Base-by-base conservation (phyloP, 1,140 invertebrate species). In the Asobara japonica region DNA sequence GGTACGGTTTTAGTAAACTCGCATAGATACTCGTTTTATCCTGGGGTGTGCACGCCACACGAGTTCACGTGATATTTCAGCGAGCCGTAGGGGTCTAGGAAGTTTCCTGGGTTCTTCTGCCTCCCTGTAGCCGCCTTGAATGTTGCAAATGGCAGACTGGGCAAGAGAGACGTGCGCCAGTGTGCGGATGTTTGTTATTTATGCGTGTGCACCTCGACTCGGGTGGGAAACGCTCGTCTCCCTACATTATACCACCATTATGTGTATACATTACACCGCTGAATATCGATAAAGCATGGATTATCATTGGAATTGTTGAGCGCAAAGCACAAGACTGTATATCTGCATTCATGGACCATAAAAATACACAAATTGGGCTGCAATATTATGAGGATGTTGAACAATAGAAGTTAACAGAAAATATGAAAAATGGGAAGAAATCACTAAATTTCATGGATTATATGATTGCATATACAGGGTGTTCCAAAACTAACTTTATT, bases 1-100 rank as follows among this genome's bases (percentile, higher is more conserved):
- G 22, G 51, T 56, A 56, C 13, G 20, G 8, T n/a, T n/a, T n/a
- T n/a, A n/a, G n/a, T n/a, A n/a, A 56, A 56, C n/a, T 1, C 20
- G 8, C 20, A 56, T 56, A 25, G 51, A 56, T 56, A 56, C 22
- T 25, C 22, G 22, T 22, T 56, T 56, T 25, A 27, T 56, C 7
- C 45, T 7, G 18, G 1, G 22, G 51, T 56, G 11, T 25, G 18
- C 25, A 56, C 22, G 51, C 11, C 25, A 56, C 31, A 70, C 29
- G 13, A 31, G 20, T 72, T 69, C 62, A 67, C 62, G 79, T 76
- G 75, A 82, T 82, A 82, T 82, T 82, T 82, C 75, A 80, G 62
- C 75, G 74, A 78, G 76, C 77, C 76, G 74, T 74, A 74, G 78
- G 76, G 78, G 79, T 81, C 78, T 70, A 70, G 36, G 56, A 70